Evolutionary conservation across 2,888 invertebrate genomes (phyloP).

Genomic region (Amiota communis): DNA sequence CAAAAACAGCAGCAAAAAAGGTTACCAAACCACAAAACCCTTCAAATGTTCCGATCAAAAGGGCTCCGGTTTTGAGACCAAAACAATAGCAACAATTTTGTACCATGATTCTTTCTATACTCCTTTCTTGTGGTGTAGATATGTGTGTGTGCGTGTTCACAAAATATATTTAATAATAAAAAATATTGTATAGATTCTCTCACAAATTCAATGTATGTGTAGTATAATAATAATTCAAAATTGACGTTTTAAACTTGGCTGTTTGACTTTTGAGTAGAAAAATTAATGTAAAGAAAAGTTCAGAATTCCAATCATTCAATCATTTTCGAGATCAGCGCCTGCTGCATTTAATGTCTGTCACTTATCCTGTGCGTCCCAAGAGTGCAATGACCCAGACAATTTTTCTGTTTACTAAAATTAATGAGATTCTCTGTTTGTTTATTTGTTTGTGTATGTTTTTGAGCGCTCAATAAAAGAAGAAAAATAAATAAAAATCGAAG

Average conservation of each 20-base stretch:
- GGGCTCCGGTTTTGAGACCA: slow-evolving; percentile 43
- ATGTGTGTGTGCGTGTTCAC: no score
- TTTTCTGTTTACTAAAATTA: slow-evolving; percentile 2
- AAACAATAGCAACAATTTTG: slow-evolving; percentile 44
- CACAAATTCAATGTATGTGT: background rate
- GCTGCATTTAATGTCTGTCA: background rate
- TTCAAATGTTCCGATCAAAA: slow-evolving; percentile 46
- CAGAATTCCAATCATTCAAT: background rate
- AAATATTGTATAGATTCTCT: no score
- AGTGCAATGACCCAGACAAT: slow-evolving; percentile 5
- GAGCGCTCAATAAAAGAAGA: no score
- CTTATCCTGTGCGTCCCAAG: background rate
- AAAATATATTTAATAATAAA: background rate
- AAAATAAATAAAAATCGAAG: no score
- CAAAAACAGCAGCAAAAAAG: slow-evolving; percentile 21
- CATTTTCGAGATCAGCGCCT: background rate
- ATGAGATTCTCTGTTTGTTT: background rate
- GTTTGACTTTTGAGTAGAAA: background rate
- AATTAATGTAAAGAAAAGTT: background rate
- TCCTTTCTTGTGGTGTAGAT: background rate
- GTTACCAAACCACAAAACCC: slow-evolving; percentile 21
- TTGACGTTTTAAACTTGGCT: background rate
- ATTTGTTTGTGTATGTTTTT: no score
- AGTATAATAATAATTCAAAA: background rate
- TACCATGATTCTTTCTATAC: background rate